A percentile compares a stretch with the other conserved stretches of the same genome.
phyloP scores from a whole-genome alignment of 2,797 vertebrate species.

The Ceryle rudis region DNA sequence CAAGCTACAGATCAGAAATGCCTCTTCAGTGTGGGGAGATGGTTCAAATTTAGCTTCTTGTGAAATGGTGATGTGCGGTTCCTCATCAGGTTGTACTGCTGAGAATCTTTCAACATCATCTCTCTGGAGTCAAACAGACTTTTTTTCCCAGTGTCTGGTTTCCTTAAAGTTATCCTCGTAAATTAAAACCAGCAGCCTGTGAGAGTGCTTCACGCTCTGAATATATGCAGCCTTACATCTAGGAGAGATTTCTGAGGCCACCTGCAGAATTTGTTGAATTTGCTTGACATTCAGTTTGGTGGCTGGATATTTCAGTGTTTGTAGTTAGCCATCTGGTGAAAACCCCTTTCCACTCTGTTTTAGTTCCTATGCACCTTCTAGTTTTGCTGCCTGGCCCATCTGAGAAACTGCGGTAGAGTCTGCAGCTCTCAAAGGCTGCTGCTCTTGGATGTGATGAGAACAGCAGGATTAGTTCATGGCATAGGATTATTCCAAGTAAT shows the following conservation, averaged over 20 bases:
- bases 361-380: not conserved
- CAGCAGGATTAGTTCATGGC: not conserved
- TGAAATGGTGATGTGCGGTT: accelerated
- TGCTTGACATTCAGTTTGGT: not conserved
- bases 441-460: not conserved
- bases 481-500: not conserved
- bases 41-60: not conserved
- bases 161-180: not conserved
- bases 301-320: not conserved
- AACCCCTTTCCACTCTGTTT: not conserved
- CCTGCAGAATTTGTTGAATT: not conserved
- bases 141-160: not conserved
- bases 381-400: not conserved
- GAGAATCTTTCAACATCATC: not conserved
- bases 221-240: not conserved
- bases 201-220: not conserved
- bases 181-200: not conserved
- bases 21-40: not conserved
- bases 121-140: not conserved
- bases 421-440: not conserved
- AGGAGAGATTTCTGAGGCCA: not conserved
- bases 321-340: not conserved
- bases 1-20: not conserved
- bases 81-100: not conserved
- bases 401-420: not conserved